Base-by-base conservation (phyloP, 2,888 invertebrate species). In the Cyrtodaria siliqua region DNA sequence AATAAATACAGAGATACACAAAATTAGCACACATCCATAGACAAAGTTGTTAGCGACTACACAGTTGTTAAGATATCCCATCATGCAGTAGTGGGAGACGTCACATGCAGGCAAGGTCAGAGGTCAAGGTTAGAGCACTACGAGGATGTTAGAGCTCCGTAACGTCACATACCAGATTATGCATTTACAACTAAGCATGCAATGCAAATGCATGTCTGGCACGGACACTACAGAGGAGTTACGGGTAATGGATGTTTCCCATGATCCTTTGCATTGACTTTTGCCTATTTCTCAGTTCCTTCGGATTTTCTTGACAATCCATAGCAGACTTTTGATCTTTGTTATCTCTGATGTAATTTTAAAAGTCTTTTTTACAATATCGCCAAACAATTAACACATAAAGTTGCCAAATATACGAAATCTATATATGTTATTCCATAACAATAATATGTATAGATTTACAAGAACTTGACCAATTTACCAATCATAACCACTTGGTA, bases 151-250 rank as follows among this genome's bases (percentile, higher is more conserved):
- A 68, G 64, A 40, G 52, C 80, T 68, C 73, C 64, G 66, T 62
- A 69, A 66, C 53, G 67, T 86, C 87, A 85, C 87, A 98, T 98
- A 98, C 98, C 90, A 90, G 90, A 98, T 97, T 97, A 98, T 98
- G 98, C 98, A 98, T 98, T 98, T 98, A 98, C 98, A 98, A 95
- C 95, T 60, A 64, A 93, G 63, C 73, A 80, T 86, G 85, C 93
- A 92, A 94, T 97, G 97, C 97, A 89, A 98, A 98, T 97, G 97
- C 98, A 97, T 97, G 95, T 96, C 98, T 98, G 98, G 97, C 96
- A 98, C 97, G 97, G 53, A 73, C 56, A 95, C 16, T 27, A 60
- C n/a, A 20, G 59, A 40, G 52, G 56, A 49, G n/a, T 18, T 44
- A 33, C 12, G 33, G 49, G 20, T 56, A 40, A 49, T 56, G 53